These are phyloP conservation scores for Portevinia maculata DNA, from an alignment of 2,888 invertebrate genomes.

Conservation along the genomic window DNA sequence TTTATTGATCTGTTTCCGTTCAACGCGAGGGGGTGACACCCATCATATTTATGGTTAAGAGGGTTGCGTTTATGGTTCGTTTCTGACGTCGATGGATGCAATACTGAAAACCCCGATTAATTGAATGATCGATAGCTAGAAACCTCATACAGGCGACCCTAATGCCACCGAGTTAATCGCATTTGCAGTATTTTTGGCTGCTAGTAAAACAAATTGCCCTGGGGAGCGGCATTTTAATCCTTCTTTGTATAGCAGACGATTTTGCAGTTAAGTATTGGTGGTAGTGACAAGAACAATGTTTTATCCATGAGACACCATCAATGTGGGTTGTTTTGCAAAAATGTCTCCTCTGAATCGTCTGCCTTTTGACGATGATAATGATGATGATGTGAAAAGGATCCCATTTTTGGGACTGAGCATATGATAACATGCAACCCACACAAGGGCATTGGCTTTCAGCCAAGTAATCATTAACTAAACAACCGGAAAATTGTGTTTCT, in stretches of 20 bases:
- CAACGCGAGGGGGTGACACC: conserved; percentile 21
- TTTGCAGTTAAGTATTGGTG: conserved; percentile 27
- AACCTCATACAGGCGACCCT: conserved; percentile 30
- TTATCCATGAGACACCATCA: conserved; percentile 25
- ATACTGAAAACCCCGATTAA: conserved; percentile 18
- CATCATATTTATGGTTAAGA: conserved; percentile 21
- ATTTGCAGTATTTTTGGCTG: conserved; percentile 57
- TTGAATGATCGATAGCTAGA: conserved; percentile 55
- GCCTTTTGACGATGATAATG: background rate
- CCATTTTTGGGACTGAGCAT: conserved; percentile 44
- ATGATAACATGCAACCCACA: conserved; percentile 58
- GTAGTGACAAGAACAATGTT: conserved; percentile 44
- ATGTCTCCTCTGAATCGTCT: conserved; percentile 19
- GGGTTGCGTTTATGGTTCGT: conserved; percentile 40
- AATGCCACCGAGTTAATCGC: conserved; percentile 60
- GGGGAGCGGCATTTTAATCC: conserved; percentile 41
- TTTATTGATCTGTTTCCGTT: conserved; percentile 62
- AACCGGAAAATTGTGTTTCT: conserved; percentile 73
- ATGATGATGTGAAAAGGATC: background rate
- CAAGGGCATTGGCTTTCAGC: conserved; percentile 57
- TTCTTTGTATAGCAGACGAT: conserved; percentile 35
- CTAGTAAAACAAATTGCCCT: conserved; percentile 39
- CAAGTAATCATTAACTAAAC: conserved; percentile 74
- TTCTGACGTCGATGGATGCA: conserved; percentile 38
- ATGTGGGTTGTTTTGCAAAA: conserved; percentile 33